These are phyloP conservation scores for Grallaria varia DNA, from an alignment of 2,113 vertebrate genomes.

Conservation along the genomic window DNA sequence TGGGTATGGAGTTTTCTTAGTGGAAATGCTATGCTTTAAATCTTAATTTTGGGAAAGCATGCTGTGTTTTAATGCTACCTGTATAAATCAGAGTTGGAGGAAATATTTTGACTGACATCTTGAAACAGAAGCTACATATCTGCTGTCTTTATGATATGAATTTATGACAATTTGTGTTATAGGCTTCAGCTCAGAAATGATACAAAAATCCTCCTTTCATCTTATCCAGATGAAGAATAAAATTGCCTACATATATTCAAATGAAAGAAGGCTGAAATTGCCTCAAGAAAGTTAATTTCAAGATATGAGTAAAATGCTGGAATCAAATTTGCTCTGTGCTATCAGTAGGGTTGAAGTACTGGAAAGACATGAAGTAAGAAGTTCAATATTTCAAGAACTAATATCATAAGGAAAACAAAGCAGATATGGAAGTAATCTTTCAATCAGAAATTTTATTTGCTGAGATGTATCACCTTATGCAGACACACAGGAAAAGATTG, in stretches of 20 bases:
- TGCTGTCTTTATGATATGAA: background rate
- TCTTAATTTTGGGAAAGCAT: background rate
- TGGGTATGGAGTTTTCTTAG: background rate
- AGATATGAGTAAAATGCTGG: background rate
- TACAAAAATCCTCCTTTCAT: background rate
- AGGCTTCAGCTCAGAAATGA: background rate
- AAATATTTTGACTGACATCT: background rate
- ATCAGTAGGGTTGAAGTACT: background rate
- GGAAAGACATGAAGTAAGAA: background rate
- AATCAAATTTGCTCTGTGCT: background rate
- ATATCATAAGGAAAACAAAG: slow-evolving; percentile 18
- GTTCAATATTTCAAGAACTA: slow-evolving; percentile 20
- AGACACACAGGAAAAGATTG: background rate
- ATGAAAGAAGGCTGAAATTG: slow-evolving; percentile 6
- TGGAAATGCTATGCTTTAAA: background rate
- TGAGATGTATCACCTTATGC: background rate
- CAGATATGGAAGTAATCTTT: background rate
- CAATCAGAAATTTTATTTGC: slow-evolving; percentile 13
- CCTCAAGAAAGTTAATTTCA: slow-evolving; percentile 35
- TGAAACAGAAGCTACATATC: background rate
- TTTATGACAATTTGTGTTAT: background rate
- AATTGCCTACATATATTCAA: slow-evolving; percentile 22
- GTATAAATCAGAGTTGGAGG: background rate
- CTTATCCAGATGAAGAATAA: background rate
- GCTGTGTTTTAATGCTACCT: background rate